Conservation (phyloP, 2,797 vertebrate genomes). For the Apodemus agrarius region DNA sequence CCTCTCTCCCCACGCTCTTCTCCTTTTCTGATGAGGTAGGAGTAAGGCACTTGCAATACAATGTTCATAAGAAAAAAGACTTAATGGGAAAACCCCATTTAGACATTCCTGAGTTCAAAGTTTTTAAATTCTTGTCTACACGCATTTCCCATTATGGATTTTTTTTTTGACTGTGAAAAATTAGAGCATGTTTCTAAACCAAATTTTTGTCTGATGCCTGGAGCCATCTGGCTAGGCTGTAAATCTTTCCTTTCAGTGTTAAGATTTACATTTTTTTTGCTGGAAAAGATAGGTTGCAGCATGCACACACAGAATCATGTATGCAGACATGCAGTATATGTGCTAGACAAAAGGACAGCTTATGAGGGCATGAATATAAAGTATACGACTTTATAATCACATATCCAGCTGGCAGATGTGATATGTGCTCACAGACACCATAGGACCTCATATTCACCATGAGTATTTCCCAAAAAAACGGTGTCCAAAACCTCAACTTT, state of each 20-base stretch:
- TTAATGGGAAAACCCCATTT: background rate
- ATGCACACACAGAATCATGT: slow-evolving; percentile 16
- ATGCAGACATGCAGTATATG: background rate
- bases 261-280: slow-evolving; percentile 80
- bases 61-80: slow-evolving; percentile 23
- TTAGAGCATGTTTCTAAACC: slow-evolving; percentile 64
- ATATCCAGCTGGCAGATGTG: background rate
- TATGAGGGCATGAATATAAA: background rate
- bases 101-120: slow-evolving; percentile 55
- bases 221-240: slow-evolving; percentile 78
- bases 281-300: slow-evolving; percentile 67
- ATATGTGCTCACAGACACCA: background rate
- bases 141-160: slow-evolving; percentile 46
- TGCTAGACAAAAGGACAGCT: slow-evolving; percentile 35
- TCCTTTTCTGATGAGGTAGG: background rate
- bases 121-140: background rate
- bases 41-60: background rate
- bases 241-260: slow-evolving; percentile 83
- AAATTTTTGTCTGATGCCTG: slow-evolving; percentile 62
- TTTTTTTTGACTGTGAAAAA: slow-evolving; percentile 63
- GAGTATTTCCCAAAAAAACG: background rate
- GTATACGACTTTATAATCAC: slow-evolving; percentile 50
- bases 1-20: background rate
- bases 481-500: background rate
- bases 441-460: background rate